Evolutionary conservation across 2,797 vertebrate genomes (phyloP), one percentile per base, ranked within the genome.

Genomic region (Acipenser transmontanus): DNA sequence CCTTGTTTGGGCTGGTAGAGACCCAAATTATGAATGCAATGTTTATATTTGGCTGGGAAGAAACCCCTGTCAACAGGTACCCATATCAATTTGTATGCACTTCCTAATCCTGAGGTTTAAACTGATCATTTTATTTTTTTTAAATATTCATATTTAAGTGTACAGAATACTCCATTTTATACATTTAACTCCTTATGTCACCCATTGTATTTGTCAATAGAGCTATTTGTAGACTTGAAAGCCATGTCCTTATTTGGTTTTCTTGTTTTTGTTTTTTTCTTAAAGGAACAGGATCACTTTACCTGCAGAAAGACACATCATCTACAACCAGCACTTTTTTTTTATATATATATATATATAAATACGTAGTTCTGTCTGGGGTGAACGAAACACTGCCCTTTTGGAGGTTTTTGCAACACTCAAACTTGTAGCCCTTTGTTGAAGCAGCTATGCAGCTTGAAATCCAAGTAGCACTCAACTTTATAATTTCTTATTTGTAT

Each of bases 381-480:
- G 82, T 86, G 71, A 81, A 81, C 84, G 80, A 81, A 87, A 87
- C 89, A 72, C 80, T 75, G 74, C 86, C 85, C 4, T 84, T 84
- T 85, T 80, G 82, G 86, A 82, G 82, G 72, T 86, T 89, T 91
- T 88, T 86, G 76, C 77, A 72, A 88, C 86, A 70, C 84, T 80
- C 74, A 9, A 79, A 81, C 81, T 73, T 76, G 70, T 76, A 82
- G 82, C 82, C 82, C 83, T 84, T 85, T 92, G 88, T 85, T 77
- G 82, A 82, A 90, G 93, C 93, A 96, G 93, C 94, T 94, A 98
- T 98, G 96, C 96, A 99, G 96, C 96, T 99, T 93, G 97, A 99
- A 95, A 99, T 99, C 88, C 96, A 99, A 95, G 96, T 99, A 93
- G 97, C 97, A 84, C 93, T 99, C 86, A 99, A 99, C 87, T 99